Evolutionary conservation across 53 echinoderm and acorn worm species (phyloP), one percentile per base, ranked within the genome.

Genomic region (Mesocentrotus franciscanus): DNA sequence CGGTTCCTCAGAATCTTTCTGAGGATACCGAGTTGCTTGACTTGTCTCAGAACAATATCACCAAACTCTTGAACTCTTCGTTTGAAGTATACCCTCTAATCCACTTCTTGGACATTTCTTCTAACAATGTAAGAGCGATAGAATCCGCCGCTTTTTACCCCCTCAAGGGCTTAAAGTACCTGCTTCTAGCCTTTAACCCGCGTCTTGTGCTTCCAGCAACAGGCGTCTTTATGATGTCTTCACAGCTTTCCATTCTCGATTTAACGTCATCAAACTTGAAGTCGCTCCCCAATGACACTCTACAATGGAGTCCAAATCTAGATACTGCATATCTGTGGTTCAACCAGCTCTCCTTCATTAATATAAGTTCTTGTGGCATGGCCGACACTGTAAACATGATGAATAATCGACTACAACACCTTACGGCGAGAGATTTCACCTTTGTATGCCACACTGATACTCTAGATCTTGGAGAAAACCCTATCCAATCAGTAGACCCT

Each of bases 341-440:
- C 11, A 84, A 84, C 24, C 36, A 49, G 49, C 9, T 84, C 24
- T 42, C 84, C 39, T 84, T 49, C 84, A 84, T 84, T 4, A 84
- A 84, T 22, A 39, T 84, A 7, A 84, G 84, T 84, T 84, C 84
- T 84, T 84, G 84, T 24, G 49, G 22, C 39, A 84, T 39, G 49
- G 24, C 49, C 8, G 49, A 24, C 17, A 6, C 6, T 18, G 49
- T 84, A 8, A 1, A 17, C 35, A 18, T 84, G 49, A 1, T 6
- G 18, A 9, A 24, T 22, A 84, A 84, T 84, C 18, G 29, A 84
- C 35, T 84, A 42, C 39, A 84, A 49, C 22, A 49, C 29, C 36
- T 84, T 39, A 84, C 42, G 18, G 22, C 8, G 24, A 39, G 36
- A 16, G 9, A 42, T 20, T 84, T 84, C 84, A 42, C 39, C 24